phyloP scores from a whole-genome alignment of 2,888 invertebrate species.

The Parnassius smintheus region DNA sequence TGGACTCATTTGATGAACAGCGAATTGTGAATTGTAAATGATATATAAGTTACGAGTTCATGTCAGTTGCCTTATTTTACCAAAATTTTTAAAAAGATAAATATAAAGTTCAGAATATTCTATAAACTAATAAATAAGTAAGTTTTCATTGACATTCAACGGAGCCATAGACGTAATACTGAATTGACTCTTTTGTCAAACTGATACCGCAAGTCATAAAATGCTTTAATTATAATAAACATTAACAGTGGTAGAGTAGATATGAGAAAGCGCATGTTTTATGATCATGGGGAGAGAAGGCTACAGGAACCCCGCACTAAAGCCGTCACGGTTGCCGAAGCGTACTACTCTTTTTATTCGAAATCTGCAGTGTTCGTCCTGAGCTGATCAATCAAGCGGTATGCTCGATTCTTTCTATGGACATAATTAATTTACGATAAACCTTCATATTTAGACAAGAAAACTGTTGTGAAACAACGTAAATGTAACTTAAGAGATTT shows the following conservation, averaged over 20 bases:
- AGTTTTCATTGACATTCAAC: too few species aligned
- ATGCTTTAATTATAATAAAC: slow-evolving; percentile 76
- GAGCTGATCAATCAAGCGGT: slow-evolving; percentile 10
- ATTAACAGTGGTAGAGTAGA: slow-evolving; percentile 62
- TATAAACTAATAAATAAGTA: too few species aligned
- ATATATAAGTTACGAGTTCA: too few species aligned
- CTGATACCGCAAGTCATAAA: slow-evolving; percentile 65
- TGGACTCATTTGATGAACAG: too few species aligned
- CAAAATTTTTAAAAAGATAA: too few species aligned
- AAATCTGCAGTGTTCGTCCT: slow-evolving; percentile 21
- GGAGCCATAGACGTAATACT: slow-evolving; percentile 40
- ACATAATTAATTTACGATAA: slow-evolving; percentile 14
- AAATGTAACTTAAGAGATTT: slow-evolving; percentile 30
- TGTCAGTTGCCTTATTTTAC: too few species aligned
- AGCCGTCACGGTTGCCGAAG: slow-evolving; percentile 53
- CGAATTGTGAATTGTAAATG: too few species aligned
- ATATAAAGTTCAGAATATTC: too few species aligned
- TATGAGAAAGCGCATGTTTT: slow-evolving; percentile 70
- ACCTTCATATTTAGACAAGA: slow-evolving; percentile 7
- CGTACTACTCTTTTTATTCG: slow-evolving; percentile 59
- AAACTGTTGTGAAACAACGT: slow-evolving; percentile 31
- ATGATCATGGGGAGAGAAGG: slow-evolving; percentile 44
- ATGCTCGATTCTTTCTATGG: background rate
- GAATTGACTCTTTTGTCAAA: slow-evolving; percentile 59
- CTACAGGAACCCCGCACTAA: slow-evolving; percentile 53